Conservation (phyloP, 1,140 invertebrate species). For the Globodera rostochiensis region DNA sequence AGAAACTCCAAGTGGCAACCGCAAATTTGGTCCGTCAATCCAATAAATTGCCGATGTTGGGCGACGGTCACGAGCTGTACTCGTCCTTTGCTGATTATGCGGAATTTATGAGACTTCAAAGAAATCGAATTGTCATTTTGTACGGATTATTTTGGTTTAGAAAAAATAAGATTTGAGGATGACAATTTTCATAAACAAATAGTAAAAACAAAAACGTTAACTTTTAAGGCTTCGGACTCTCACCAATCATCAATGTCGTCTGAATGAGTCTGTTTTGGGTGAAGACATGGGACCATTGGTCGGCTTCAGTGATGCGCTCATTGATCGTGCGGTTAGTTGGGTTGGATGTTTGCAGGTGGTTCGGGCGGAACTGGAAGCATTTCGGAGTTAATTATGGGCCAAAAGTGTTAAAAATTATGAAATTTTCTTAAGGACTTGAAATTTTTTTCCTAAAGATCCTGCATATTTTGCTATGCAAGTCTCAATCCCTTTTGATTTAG, state of each 20-base stretch:
- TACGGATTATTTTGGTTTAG: slow-evolving; percentile 3
- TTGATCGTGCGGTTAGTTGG: slow-evolving; percentile 27
- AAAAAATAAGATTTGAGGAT: neutral
- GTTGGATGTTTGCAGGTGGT: too few relatives aligned
- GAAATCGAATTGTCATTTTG: slow-evolving; percentile 30
- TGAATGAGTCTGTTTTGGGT: slow-evolving; percentile 7
- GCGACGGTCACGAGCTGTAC: slow-evolving; percentile 37
- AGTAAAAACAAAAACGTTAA: slow-evolving; percentile 5
- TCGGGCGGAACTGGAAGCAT: too few relatives aligned
- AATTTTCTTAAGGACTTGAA: neutral
- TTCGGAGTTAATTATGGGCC: neutral
- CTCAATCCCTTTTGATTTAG: slow-evolving; percentile 11
- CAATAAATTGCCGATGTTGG: slow-evolving; percentile 32
- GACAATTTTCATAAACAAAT: neutral
- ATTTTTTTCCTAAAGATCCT: neutral
- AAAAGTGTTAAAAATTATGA: slow-evolving; percentile 8
- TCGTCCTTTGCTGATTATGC: slow-evolving; percentile 36
- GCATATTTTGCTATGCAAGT: neutral
- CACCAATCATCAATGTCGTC: slow-evolving; percentile 4
- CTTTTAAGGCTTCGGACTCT: slow-evolving; percentile 7
- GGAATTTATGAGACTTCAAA: slow-evolving; percentile 30
- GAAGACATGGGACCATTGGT: slow-evolving; percentile 26
- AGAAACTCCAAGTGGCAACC: slow-evolving; percentile 36
- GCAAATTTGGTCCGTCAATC: slow-evolving; percentile 29
- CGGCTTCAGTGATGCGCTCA: slow-evolving; percentile 25